Conservation (phyloP, 30 jellyfish, hydroid and myxozoan species). For the Aurelia aurita region DNA sequence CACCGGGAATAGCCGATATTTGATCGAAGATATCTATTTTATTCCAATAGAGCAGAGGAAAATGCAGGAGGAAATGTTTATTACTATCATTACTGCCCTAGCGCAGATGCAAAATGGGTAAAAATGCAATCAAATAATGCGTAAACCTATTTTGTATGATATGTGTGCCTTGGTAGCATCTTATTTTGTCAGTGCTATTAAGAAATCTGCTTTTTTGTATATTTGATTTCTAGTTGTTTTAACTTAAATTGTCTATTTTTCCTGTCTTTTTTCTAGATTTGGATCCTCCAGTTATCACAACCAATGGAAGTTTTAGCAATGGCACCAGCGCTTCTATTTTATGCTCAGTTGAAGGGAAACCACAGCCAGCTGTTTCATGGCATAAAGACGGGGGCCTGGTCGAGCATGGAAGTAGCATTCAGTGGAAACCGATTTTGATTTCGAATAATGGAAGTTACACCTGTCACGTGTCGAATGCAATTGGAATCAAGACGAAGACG, state of each 20-base stretch:
- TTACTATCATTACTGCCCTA: no score
- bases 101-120: background rate
- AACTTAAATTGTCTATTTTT: background rate
- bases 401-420: background rate
- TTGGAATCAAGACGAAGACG: slow-evolving; percentile 3
- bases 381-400: background rate
- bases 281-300: slow-evolving; percentile 30
- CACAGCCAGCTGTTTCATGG: slow-evolving; percentile 56
- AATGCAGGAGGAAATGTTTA: no score
- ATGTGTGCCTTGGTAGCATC: no score
- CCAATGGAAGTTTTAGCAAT: background rate
- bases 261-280: slow-evolving; percentile 16
- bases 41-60: no score
- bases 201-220: background rate
- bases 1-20: no score
- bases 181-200: no score
- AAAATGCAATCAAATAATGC: no score
- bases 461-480: slow-evolving; percentile 22
- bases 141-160: no score
- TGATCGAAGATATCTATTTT: no score
- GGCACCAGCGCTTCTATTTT: slow-evolving; percentile 19
- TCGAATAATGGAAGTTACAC: slow-evolving; percentile 32
- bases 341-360: slow-evolving; percentile 63
- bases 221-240: background rate
- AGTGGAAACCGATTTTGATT: slow-evolving; percentile 20